A percentile compares a stretch with the other conserved stretches of the same genome.
Evolutionary conservation across 1,140 invertebrate genomes (phyloP).

Genomic region (Trichonephila clavipes): DNA sequence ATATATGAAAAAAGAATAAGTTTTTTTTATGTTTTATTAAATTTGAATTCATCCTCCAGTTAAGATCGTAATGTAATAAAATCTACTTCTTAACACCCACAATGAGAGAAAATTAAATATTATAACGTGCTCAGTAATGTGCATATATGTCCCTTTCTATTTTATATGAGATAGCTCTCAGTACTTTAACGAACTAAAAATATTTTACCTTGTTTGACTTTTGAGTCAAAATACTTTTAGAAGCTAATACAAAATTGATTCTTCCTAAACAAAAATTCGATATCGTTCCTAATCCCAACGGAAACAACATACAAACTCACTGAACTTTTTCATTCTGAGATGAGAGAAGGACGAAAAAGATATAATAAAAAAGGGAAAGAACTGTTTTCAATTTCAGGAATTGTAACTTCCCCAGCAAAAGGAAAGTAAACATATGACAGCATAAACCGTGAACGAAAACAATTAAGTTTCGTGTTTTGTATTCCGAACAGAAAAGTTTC

Average conservation of each 20-base stretch:
- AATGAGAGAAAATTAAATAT: too few species aligned
- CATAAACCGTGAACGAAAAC: constrained; percentile 50
- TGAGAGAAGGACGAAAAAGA: not conserved
- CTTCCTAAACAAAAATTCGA: not conserved
- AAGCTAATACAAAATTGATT: constrained; percentile 1
- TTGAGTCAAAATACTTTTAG: not conserved
- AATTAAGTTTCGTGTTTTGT: constrained; percentile 50
- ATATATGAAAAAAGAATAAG: too few species aligned
- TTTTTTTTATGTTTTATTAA: too few species aligned
- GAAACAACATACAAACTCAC: not conserved
- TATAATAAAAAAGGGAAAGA: not conserved
- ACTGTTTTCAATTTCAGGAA: constrained; percentile 46
- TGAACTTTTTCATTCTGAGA: not conserved
- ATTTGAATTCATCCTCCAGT: too few species aligned
- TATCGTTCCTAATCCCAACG: not conserved
- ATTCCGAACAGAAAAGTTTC: constrained; percentile 12
- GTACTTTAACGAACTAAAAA: too few species aligned
- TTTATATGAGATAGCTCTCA: too few species aligned
- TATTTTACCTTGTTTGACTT: not conserved
- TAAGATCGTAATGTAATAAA: too few species aligned
- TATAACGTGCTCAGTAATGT: too few species aligned
- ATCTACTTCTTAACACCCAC: too few species aligned
- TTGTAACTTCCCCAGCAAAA: not conserved
- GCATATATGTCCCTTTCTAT: too few species aligned
- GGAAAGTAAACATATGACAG: constrained; percentile 37